Base-by-base conservation (phyloP, 2,113 vertebrate species). In the Elaphurus davidianus region DNA sequence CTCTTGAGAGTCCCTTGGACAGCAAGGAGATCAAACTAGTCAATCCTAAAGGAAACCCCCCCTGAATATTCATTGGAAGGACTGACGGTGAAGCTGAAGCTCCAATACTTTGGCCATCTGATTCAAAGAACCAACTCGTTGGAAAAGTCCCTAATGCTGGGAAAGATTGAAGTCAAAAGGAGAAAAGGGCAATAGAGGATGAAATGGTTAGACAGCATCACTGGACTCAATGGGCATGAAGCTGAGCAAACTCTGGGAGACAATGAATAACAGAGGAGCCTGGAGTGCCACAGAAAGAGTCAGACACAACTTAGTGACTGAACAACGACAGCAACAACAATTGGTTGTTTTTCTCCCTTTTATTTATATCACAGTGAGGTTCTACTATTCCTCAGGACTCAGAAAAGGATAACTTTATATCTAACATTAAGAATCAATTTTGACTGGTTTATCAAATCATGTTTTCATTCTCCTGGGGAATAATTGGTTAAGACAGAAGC, bases 401-500 rank as follows among this genome's bases (percentile, higher is more conserved):
- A 85, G 76, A 81, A 55, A 84, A 94, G 12, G 17, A 45, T 94
- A 78, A 33, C 33, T 90, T 91, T 25, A 54, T 83, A 78, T 45
- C 59, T 43, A 83, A 30, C 23, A 90, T 52, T 28, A 74, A 89
- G 33, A 89, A 76, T 64, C 40, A 90, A 76, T 60, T 60, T 79
- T 92, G 62, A 71, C 6, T 86, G 25, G 17, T 57, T 43, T 47
- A 95, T 85, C 2, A 47, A 92, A 78, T 71, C 43, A 78, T 62
- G 43, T 28, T 91, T 91, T 67, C 23, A 78, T 90, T 93, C n/a
- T 97, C 52, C 84, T 74, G 64, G 15, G n/a, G 91, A 97, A 74
- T 91, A 93, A 67, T 0, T 92, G 25, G 36, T 90, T 94, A 95
- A 87, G 50, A 85, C 3, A 92, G 25, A 92, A 30, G 76, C 30